phyloP scores from a whole-genome alignment of 2,113 vertebrate species.

The Ochotona princeps region DNA sequence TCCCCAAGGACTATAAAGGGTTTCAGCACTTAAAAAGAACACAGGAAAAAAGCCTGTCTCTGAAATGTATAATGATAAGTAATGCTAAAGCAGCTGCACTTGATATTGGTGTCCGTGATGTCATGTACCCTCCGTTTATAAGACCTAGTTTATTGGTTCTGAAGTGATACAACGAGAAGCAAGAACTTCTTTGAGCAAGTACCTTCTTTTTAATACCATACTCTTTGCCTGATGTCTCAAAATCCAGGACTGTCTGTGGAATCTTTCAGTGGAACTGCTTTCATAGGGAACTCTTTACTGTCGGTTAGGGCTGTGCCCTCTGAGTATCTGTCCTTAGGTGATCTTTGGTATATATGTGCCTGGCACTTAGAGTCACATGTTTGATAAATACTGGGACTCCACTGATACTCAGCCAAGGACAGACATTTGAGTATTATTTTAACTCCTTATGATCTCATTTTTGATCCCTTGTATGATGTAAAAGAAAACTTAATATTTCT shows the following conservation, averaged over 20 bases:
- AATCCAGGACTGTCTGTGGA: neutral
- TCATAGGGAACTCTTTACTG: neutral
- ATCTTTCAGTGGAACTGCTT: neutral
- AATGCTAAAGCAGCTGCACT: neutral
- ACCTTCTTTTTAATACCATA: neutral
- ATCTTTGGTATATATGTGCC: slow-evolving; percentile 27
- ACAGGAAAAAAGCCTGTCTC: slow-evolving; percentile 23
- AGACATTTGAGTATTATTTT: slow-evolving; percentile 51
- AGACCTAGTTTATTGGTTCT: neutral
- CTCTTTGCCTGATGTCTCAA: neutral
- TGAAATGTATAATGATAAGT: slow-evolving; percentile 28
- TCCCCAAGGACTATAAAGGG: slow-evolving; percentile 40
- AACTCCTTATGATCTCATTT: slow-evolving; percentile 50
- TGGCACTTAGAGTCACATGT: neutral
- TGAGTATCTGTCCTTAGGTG: neutral
- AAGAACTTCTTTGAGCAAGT: neutral
- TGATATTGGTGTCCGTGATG: neutral
- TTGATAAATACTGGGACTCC: slow-evolving; percentile 30
- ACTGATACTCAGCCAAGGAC: slow-evolving; percentile 18
- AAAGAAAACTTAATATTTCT: slow-evolving; percentile 27
- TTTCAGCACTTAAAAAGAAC: slow-evolving; percentile 52
- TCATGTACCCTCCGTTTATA: neutral
- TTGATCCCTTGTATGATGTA: slow-evolving; percentile 33
- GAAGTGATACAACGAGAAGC: neutral
- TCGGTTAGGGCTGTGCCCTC: neutral